Base-by-base conservation (phyloP, 2,113 vertebrate genomes). In the Oophaga pumilio region DNA sequence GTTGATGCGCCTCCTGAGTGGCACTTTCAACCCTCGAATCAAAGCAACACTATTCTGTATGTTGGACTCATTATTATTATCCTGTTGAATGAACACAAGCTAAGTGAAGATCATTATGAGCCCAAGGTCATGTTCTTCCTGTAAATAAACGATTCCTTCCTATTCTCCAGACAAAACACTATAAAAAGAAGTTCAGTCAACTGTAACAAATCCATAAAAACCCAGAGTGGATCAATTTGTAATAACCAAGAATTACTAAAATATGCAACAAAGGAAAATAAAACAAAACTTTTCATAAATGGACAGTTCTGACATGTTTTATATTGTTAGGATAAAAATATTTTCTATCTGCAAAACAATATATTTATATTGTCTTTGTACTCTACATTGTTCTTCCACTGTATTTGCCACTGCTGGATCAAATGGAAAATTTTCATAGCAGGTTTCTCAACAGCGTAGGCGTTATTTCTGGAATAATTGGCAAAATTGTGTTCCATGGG, bases 1-100 rank as follows among this genome's bases (percentile, higher is more conserved):
- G 4, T 85, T 59, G 18, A 28, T 76, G 62, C 24, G 88, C 83
- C 59, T 87, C 78, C 85, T 89, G 43, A 15, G 74, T 78, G 90
- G 83, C 81, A 88, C 74, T 89, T 87, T 76, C 82, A 79, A 85
- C 78, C 14, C 80, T 82, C 52, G 13, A 53, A 82, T 87, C 82
- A 78, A 87, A 33, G 83, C 76, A 81, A 84, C 77, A 66, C 71
- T 8, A 78, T 85, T 88, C 62, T 43, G 9, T 80, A 62, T 85
- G 50, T 20, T 52, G 84, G 81, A 84, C 53, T 78, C 77, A 60
- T 87, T 83, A 87, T 87, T 76, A 64, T 82, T 20, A 82, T 86
- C 56, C 53, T 87, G 87, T n/a, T 90, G 91, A 91, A 90, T 92
- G 90, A 91, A 89, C 13, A 59, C 73, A 86, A 85, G 89, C 82